These are phyloP conservation scores for Paracanthobrama guichenoti DNA, from an alignment of 2,113 vertebrate species.

Conservation along the genomic window DNA sequence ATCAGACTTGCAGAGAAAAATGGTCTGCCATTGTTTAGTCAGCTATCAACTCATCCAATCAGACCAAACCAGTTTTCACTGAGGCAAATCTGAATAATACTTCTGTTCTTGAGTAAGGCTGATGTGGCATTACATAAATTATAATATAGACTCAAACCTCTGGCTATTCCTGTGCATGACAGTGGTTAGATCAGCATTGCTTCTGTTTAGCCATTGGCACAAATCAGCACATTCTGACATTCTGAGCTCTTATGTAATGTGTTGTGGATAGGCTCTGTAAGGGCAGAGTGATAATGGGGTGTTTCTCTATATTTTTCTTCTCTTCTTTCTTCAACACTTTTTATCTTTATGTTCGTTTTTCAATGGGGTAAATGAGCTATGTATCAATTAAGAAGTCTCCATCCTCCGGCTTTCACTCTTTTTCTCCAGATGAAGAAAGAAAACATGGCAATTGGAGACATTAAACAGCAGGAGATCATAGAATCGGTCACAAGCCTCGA, in stretches of 20 bases:
- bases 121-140: constrained; percentile 13
- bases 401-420: not conserved
- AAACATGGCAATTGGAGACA: not conserved
- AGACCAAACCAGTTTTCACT: not conserved
- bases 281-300: not conserved
- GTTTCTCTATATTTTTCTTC: not conserved
- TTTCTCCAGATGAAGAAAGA: not conserved
- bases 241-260: constrained; percentile 35
- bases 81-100: not conserved
- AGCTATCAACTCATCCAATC: too few species aligned
- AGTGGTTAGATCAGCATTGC: constrained; percentile 26
- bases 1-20: not conserved
- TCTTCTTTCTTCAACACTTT: not conserved
- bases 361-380: not conserved
- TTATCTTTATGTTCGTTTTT: not conserved
- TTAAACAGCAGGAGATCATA: constrained; percentile 23
- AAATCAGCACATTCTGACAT: constrained; percentile 23
- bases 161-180: constrained; percentile 23
- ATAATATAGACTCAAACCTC: constrained; percentile 33
- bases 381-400: not conserved
- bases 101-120: not conserved
- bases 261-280: not conserved
- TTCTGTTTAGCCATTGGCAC: constrained; percentile 33
- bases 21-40: not conserved
- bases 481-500: not conserved